Percentiles rank a stretch among this genome's conserved stretches.
Evolutionary conservation across 2,888 invertebrate species (phyloP).

Genomic region (Coecobrya sp.): DNA sequence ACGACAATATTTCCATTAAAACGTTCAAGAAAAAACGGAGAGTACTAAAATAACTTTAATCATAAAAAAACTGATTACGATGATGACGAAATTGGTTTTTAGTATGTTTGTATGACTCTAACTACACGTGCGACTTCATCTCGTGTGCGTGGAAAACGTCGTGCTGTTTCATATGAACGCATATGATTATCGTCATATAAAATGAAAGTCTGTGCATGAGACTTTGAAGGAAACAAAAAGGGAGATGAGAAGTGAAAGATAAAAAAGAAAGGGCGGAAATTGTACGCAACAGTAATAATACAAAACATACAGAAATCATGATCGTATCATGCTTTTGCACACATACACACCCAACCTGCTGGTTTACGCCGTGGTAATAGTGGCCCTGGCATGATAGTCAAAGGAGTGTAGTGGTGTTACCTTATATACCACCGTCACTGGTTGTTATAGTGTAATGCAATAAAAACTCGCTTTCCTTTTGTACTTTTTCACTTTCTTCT

Average conservation of each 20-base stretch:
- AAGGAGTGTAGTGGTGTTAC: not conserved
- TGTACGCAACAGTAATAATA: slow-evolving; percentile 42
- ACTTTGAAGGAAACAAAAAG: not conserved
- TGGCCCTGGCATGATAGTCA: not conserved
- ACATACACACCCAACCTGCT: slow-evolving; percentile 29
- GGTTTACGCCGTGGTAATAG: not conserved
- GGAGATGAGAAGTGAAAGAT: not conserved
- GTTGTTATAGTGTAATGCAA: slow-evolving; percentile 50
- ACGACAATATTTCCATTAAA: slow-evolving; percentile 13
- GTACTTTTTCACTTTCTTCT: slow-evolving; percentile 8
- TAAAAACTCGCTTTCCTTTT: slow-evolving; percentile 52
- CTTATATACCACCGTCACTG: not conserved
- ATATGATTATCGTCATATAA: slow-evolving; percentile 40
- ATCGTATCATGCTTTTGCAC: slow-evolving; percentile 27
- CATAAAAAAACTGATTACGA: not conserved
- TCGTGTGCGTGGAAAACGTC: not conserved
- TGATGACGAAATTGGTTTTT: not conserved
- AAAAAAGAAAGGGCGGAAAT: slow-evolving; percentile 45
- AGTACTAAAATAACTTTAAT: slow-evolving; percentile 26
- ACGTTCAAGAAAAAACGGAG: not conserved
- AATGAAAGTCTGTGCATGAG: slow-evolving; percentile 22
- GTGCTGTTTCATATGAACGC: slow-evolving; percentile 42
- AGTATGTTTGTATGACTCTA: not conserved
- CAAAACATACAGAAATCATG: not conserved
- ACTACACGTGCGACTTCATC: not conserved